These are phyloP conservation scores for Chrysina gloriosa DNA, from an alignment of 2,888 invertebrate species.

Conservation along the genomic window DNA sequence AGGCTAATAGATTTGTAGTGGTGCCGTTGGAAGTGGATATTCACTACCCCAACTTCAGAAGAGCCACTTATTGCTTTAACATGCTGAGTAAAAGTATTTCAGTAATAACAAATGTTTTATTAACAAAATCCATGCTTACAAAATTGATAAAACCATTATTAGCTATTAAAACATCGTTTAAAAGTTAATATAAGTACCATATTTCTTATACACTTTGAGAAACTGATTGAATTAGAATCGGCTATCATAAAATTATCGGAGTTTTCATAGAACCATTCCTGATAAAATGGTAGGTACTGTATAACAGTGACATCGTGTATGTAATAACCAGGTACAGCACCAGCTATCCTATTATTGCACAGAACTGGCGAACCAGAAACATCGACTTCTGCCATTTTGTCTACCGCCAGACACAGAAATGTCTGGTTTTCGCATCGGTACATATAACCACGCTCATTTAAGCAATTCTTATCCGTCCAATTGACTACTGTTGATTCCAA, in stretches of 20 bases:
- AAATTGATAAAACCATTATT: no score
- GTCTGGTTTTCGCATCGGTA: not conserved
- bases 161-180: no score
- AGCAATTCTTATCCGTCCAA: not conserved
- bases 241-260: not conserved
- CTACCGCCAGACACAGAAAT: not conserved
- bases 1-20: no score
- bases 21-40: no score
- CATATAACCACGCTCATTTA: not conserved
- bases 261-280: not conserved
- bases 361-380: not conserved
- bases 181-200: no score
- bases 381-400: not conserved
- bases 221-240: no score
- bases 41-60: no score
- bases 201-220: no score
- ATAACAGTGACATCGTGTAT: not conserved
- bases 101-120: no score
- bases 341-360: not conserved
- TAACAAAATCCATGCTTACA: no score
- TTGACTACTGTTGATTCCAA: not conserved
- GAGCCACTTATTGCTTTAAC: no score
- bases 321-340: slow-evolving; percentile 7
- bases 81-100: no score
- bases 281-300: slow-evolving; percentile 8